These are phyloP conservation scores for Centrocercus urophasianus DNA, from an alignment of 2,113 vertebrate species.

Conservation along the genomic window DNA sequence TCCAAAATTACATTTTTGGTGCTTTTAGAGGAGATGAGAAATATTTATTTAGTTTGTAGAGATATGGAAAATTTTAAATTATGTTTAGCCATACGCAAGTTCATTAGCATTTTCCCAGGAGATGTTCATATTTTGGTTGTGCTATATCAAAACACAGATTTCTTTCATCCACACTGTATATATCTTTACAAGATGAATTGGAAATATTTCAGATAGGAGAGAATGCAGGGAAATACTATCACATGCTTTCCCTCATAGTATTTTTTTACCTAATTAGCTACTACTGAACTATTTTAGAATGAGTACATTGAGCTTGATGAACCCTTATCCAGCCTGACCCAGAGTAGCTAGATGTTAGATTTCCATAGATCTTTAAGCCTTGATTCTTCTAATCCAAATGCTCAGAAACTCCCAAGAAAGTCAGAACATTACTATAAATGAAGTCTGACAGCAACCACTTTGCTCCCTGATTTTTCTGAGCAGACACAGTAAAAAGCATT, in stretches of 20 bases:
- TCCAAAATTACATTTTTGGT: not conserved
- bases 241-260: not conserved
- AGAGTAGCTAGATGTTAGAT: not conserved
- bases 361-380: not conserved
- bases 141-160: not conserved
- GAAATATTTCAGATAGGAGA: not conserved
- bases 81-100: not conserved
- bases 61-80: not conserved
- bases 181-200: not conserved
- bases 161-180: not conserved
- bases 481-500: not conserved
- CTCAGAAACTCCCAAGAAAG: not conserved
- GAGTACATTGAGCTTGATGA: not conserved
- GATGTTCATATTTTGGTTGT: not conserved
- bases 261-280: not conserved
- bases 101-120: not conserved
- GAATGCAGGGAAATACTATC: not conserved
- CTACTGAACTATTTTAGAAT: not conserved
- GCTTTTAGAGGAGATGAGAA: accelerated
- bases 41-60: not conserved
- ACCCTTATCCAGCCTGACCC: not conserved
- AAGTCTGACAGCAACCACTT: not conserved
- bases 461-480: not conserved
- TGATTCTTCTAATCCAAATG: accelerated
- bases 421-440: not conserved